Conservation (phyloP, 2,113 vertebrate genomes). For the Ictalurus furcatus region DNA sequence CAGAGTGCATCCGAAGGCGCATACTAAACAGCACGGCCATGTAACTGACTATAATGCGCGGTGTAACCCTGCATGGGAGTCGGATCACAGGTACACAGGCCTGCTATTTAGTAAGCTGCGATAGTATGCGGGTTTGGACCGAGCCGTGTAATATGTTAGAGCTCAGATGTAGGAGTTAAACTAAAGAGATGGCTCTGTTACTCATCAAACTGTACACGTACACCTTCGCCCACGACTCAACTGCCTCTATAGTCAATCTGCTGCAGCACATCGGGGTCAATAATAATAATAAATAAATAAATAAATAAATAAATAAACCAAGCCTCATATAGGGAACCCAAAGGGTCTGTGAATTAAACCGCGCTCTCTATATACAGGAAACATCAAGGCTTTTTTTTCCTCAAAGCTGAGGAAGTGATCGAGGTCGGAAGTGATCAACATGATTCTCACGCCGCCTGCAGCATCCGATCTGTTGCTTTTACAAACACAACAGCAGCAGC, state of each 20-base stretch:
- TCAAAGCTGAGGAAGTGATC: constrained; percentile 47
- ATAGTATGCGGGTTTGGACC: background rate
- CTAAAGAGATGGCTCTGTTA: constrained; percentile 27
- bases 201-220: constrained; percentile 56
- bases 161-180: constrained; percentile 4
- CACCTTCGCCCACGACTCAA: constrained; percentile 51
- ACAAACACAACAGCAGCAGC: background rate
- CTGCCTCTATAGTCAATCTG: constrained; percentile 5
- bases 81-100: background rate
- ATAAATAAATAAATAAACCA: background rate
- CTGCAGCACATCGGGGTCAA: constrained; percentile 18
- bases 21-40: background rate
- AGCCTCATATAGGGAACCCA: background rate
- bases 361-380: constrained; percentile 42
- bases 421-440: constrained; percentile 10
- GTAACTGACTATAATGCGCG: background rate
- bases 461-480: constrained; percentile 4
- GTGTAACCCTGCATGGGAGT: background rate
- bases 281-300: background rate
- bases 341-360: background rate
- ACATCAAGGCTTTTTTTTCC: constrained; percentile 38
- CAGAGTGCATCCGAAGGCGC: no score
- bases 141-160: background rate
- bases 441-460: constrained; percentile 34
- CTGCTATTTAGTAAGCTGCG: background rate